Conservation (phyloP, 30 jellyfish, hydroid and myxozoan species). For the Cassiopea andromeda region DNA sequence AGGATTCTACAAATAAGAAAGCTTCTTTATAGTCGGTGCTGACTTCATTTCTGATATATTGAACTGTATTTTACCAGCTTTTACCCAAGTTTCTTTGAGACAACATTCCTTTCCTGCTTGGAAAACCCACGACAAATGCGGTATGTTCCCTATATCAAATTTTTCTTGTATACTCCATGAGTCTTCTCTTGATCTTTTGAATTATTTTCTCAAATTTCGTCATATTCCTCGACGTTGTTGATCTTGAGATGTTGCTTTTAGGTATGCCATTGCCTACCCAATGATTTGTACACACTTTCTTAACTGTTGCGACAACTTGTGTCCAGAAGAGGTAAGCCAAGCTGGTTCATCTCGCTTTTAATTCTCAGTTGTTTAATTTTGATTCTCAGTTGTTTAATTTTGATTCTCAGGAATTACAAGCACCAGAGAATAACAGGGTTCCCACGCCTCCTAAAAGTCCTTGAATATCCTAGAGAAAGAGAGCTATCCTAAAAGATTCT, state of each 20-base stretch:
- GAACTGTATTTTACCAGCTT: constrained; percentile 59
- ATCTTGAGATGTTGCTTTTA: constrained; percentile 1
- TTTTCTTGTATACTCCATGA: not conserved
- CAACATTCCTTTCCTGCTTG: constrained; percentile 82
- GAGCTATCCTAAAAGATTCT: no score
- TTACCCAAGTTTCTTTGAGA: constrained; percentile 93
- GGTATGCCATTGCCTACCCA: constrained; percentile 93
- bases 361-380: no score
- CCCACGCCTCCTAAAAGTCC: no score
- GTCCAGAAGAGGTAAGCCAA: constrained; percentile 96
- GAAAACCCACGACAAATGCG: constrained; percentile 90
- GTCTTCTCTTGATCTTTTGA: not conserved
- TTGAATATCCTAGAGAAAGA: no score
- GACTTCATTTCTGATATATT: not conserved
- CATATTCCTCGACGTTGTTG: not conserved
- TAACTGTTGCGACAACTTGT: constrained; percentile 81
- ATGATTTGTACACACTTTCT: constrained; percentile 88
- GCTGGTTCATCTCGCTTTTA: not conserved
- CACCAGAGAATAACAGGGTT: no score
- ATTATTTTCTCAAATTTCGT: not conserved
- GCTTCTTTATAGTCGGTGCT: no score
- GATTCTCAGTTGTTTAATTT: no score
- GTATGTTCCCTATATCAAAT: constrained; percentile 18
- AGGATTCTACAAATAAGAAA: no score
- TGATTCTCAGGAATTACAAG: no score